Conservation (phyloP, 2,113 vertebrate species). For the Odobenus rosmarus region DNA sequence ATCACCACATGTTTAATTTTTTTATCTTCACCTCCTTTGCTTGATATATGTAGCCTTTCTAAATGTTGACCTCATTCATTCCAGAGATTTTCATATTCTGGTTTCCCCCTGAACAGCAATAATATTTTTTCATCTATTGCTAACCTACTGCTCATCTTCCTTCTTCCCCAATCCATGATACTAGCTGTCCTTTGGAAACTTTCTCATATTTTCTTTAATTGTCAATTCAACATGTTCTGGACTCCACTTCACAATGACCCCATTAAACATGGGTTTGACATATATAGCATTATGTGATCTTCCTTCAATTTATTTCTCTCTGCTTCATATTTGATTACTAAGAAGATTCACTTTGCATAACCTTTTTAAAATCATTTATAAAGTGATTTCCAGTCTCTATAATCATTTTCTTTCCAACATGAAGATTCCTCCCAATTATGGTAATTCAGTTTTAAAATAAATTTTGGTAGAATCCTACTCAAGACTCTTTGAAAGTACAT, state of each 20-base stretch:
- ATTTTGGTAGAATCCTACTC: neutral
- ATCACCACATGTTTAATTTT: neutral
- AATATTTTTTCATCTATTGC: neutral
- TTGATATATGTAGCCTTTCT: neutral
- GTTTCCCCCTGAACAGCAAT: neutral
- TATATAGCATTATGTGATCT: neutral
- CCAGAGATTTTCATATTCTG: neutral
- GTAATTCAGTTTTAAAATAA: neutral
- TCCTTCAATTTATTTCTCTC: neutral
- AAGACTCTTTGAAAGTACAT: neutral
- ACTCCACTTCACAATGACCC: neutral
- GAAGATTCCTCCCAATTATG: neutral
- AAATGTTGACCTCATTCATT: neutral
- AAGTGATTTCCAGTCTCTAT: neutral
- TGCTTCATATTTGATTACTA: conserved; percentile 5
- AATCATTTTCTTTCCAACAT: neutral
- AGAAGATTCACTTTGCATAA: neutral
- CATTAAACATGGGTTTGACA: neutral
- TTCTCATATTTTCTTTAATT: neutral
- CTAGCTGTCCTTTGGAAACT: neutral
- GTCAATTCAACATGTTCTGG: neutral
- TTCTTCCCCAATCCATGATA: neutral
- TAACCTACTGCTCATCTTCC: neutral
- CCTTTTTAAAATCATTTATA: neutral
- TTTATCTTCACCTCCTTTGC: neutral